Evolutionary conservation across 2,797 vertebrate species (phyloP), one percentile per base, ranked within the genome.

Genomic region (Thaleichthys pacificus): DNA sequence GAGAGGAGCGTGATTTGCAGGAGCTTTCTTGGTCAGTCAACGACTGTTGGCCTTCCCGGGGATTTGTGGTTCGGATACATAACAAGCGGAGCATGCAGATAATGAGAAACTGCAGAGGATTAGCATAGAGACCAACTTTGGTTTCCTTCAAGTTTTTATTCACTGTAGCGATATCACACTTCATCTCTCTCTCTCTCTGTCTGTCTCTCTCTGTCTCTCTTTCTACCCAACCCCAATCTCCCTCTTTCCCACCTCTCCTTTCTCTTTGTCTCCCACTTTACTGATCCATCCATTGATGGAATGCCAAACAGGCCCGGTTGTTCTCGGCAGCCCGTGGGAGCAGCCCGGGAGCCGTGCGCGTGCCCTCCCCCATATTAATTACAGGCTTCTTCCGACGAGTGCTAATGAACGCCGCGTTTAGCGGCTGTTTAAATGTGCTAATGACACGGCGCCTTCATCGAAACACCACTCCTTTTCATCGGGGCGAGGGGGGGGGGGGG

Each of bases 321-420:
- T 88, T 84, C 80, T 78, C 32, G 30, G 14, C n/a, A 63, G 14
- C 22, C 51, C 61, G 76, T 35, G 80, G 66, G 77, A 61, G 83
- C 70, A 68, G 82, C 72, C 82, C 74, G 84, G 82, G 87, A 87
- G 85, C 83, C 82, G 28, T 73, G 17, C 9, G 24, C 24, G 9
- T 66, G 17, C 89, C 89, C 89, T 58, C 21, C 56, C 89, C 77
- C 68, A 69, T 91, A 91, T 92, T 92, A 91, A 92, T 92, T 91
- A 90, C 87, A 85, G 78, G 70, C 86, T 82, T 82, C 88, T 88
- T 91, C 90, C 86, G 85, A 88, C 88, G 81, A 86, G 89, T 75
- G 85, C 85, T 91, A 92, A 92, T 90, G 88, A 91, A 90, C 88
- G 85, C 85, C 78, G 85, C 85, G 80, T 87, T 89, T 88, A 88